Base-by-base conservation (phyloP, 1,140 invertebrate species). In the Drosophila teissieri region DNA sequence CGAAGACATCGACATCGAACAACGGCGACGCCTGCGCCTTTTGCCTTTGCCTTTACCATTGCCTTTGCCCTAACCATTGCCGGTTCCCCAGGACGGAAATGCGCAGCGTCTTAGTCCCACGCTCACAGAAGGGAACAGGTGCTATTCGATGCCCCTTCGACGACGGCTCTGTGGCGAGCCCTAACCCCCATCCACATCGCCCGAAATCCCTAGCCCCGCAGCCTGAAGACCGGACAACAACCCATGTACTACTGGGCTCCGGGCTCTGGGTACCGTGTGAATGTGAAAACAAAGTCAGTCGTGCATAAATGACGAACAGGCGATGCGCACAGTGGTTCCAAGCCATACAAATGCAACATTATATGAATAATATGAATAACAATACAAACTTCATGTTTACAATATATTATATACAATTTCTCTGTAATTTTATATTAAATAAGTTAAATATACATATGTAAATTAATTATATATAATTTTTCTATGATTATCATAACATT, bases 251-350 rank as follows among this genome's bases (percentile, higher is more conserved):
- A 89, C 80, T 85, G 78, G 82, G 79, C 79, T 78, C 62, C 68
- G 73, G 67, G 44, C 80, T 69, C 49, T 68, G 84, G 82, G 79
- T 82, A 89, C 84, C 84, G 84, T 89, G 84, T 89, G 84, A 89
- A 89, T 90, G 84, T 89, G 65, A 83, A 89, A 89, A 89, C 84
- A 89, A 89, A 89, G 84, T 89, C 84, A 89, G 84, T 90, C 84
- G 80, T 90, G 84, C 84, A 89, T 88, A 89, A 89, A 88, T 89
- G 84, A 89, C 68, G 77, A 77, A 76, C 84, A 80, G 77, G 69
- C 84, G 46, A 73, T 70, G 69, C 36, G 55, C 57, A 88, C 69
- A 78, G 53, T 88, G 83, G 78, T 63, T 37, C 5, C 4, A 39
- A 36, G 34, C 34, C 7, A 19, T 19, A 19, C 1, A 19, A 19